phyloP scores from a whole-genome alignment of 1,140 invertebrate species.

The Andrena cerasifolii region DNA sequence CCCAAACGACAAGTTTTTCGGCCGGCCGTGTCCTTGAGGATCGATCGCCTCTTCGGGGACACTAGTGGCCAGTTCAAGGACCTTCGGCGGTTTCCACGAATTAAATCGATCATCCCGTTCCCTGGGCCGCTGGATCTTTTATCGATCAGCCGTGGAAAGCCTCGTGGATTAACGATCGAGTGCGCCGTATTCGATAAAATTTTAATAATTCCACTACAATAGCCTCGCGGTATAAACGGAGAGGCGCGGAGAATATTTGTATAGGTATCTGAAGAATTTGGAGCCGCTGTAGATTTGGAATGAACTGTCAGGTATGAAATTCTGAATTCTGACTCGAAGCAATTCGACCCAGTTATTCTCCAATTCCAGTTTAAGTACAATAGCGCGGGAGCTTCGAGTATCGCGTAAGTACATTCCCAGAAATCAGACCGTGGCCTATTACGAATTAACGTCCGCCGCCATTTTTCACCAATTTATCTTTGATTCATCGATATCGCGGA shows the following conservation, averaged over 20 bases:
- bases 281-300: too few species aligned
- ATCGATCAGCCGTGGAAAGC: neutral
- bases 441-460: slow-evolving; percentile 28
- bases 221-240: neutral
- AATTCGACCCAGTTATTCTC: too few species aligned
- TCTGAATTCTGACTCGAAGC: too few species aligned
- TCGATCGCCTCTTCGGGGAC: slow-evolving; percentile 45
- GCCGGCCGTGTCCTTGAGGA: slow-evolving; percentile 53
- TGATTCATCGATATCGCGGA: neutral
- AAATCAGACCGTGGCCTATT: slow-evolving; percentile 38
- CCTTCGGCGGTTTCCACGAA: slow-evolving; percentile 29
- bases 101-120: slow-evolving; percentile 42
- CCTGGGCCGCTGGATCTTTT: neutral
- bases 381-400: too few species aligned
- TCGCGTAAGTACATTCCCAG: too few species aligned
- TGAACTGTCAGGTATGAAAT: too few species aligned
- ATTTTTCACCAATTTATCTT: neutral
- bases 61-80: slow-evolving; percentile 42
- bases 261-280: too few species aligned
- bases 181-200: slow-evolving; percentile 1
- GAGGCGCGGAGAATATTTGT: too few species aligned
- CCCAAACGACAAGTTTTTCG: slow-evolving; percentile 60
- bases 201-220: slow-evolving; percentile 5
- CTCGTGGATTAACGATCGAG: neutral
- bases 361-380: neutral